Base-by-base conservation (phyloP, 2,888 invertebrate species). In the Drosophila prolongata region DNA sequence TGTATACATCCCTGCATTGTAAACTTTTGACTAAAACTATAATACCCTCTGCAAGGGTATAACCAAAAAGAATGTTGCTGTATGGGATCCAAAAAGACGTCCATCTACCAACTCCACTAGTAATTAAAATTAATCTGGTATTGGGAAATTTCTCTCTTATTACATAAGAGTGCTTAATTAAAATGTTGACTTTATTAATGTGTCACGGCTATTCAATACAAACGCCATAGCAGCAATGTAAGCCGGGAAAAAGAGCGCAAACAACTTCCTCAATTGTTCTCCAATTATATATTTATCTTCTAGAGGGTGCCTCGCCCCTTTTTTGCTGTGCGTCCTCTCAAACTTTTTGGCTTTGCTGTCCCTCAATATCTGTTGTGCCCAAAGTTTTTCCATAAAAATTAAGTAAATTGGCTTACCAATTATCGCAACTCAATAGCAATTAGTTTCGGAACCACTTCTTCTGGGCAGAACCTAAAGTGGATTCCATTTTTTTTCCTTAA, bases 341-440 rank as follows among this genome's bases (percentile, higher is more conserved):
- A 38, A 27, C n/a, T 13, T 42, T 24, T 43, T 38, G 14, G 47
- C 37, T 9, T 24, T 59, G 9, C 47, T 60, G n/a, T 54, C 43
- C 47, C 19, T 24, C 40, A 44, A 27, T 64, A 46, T 65, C 52
- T 40, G 30, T 13, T 42, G 30, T 55, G 50, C 34, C 37, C n/a
- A 24, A 70, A 70, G 70, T 70, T 70, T 70, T 55, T n/a, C 40
- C 70, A 70, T 70, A 70, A 70, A 65, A 70, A 70, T 70, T 62
- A 70, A 54, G 52, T 52, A 46, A 74, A 74, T 74, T 74, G 74
- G 43, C 61, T 50, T 34, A 34, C 56, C 55, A 74, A 74, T 74
- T 67, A 70, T 62, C 71, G 55, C 37, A 56, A 52, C 62, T 55
- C 71, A 56, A 70, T 70, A 46, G 42, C 71, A 56, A 67, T 74